These are phyloP conservation scores for Haemorhous mexicanus DNA, from an alignment of 2,113 vertebrate genomes.

Conservation along the genomic window DNA sequence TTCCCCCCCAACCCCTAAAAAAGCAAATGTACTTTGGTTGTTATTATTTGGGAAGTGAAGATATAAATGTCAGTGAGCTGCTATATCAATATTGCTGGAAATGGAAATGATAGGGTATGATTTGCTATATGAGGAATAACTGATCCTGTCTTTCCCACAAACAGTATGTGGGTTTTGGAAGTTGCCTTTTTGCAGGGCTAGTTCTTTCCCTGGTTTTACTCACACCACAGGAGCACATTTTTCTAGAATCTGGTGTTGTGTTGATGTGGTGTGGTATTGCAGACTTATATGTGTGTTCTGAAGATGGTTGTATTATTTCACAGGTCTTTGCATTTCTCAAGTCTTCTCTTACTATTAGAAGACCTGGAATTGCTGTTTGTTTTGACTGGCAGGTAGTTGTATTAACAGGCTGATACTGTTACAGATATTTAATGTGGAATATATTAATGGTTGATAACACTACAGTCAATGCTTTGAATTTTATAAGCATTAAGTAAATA, in stretches of 20 bases:
- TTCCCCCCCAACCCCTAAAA: not conserved
- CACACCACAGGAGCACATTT: not conserved
- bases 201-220: not conserved
- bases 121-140: not conserved
- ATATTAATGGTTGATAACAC: not conserved
- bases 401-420: not conserved
- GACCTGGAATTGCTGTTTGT: not conserved
- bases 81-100: not conserved
- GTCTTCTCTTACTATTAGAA: not conserved
- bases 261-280: not conserved
- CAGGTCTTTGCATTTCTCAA: not conserved
- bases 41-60: not conserved
- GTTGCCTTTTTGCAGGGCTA: not conserved
- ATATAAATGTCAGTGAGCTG: not conserved
- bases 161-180: not conserved
- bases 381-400: not conserved
- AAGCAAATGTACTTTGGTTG: not conserved
- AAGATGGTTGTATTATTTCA: not conserved
- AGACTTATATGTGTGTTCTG: not conserved
- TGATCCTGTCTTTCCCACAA: not conserved
- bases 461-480: not conserved
- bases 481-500: not conserved
- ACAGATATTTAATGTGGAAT: not conserved
- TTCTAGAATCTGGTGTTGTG: not conserved
- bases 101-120: not conserved